Evolutionary conservation across 2,797 vertebrate species (phyloP), one percentile per base, ranked within the genome.

Genomic region (Margarornis squamiger): DNA sequence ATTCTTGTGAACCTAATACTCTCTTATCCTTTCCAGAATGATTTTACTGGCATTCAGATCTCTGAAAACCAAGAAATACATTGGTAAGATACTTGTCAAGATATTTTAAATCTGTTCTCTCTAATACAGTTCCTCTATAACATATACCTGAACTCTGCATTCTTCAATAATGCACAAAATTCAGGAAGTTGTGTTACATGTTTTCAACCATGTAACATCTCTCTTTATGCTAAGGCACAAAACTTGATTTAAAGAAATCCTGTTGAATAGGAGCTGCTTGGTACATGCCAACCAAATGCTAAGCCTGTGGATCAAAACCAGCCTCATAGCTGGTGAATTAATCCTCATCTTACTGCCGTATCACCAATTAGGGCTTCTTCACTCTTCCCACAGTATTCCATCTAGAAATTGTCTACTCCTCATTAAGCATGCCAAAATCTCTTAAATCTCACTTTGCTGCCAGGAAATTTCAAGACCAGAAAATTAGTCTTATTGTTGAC

Each of bases 1-100:
- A 59, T 86, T 90, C 80, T 46, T 85, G 58, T 73, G 73, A 93
- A 88, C 57, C 39, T 95, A 94, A 93, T 85, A 43, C 54, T 94
- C 32, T 91, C 88, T 92, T 94, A 65, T 93, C 91, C 93, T 96
- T 96, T 96, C 90, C 92, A 95, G 88, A 96, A 68, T 79, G 83
- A 71, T 89, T 91, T 91, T 90, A 93, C 88, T 92, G 94, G 59
- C 80, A 93, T 79, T 95, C 93, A 96, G 67, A 87, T 94, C 71
- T 92, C 81, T 94, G 88, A 96, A 94, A 93, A 83, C 65, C 88
- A 93, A 89, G 92, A 91, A 96, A 71, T 91, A 63, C 4, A 4
- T 92, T 92, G 91, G 71, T 95, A 95, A 94, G 92, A 55, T 83
- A 46, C 63, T 74, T 72, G 81, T 89, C 63, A 80, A 91, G 86